phyloP scores from a whole-genome alignment of 2,888 invertebrate species.

The Halocaridina rubra region DNA sequence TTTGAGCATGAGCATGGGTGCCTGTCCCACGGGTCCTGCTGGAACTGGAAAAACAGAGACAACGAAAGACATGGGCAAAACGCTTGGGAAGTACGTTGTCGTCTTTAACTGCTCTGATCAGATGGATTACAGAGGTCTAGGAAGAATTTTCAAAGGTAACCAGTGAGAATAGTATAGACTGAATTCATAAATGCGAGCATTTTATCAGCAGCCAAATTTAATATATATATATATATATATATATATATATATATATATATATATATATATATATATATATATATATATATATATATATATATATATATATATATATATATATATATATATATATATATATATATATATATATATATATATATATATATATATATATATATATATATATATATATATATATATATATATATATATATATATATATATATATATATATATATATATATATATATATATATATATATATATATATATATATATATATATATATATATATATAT shows the following conservation, averaged over 20 bases:
- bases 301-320: not conserved
- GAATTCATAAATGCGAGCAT: too few relatives aligned
- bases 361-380: too few relatives aligned
- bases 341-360: too few relatives aligned
- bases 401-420: too few relatives aligned
- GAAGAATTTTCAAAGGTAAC: slow-evolving; percentile 63
- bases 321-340: not conserved
- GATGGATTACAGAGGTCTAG: slow-evolving; percentile 84
- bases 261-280: not conserved
- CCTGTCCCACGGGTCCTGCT: slow-evolving; percentile 95
- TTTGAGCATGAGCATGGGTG: slow-evolving; percentile 94
- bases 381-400: too few relatives aligned
- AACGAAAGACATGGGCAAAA: slow-evolving; percentile 98
- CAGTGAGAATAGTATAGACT: not conserved
- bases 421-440: too few relatives aligned
- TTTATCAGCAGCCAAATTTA: too few relatives aligned
- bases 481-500: too few relatives aligned
- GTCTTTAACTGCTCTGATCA: slow-evolving; percentile 97
- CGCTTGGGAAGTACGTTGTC: slow-evolving; percentile 91
- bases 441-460: too few relatives aligned
- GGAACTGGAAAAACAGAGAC: slow-evolving; percentile 99
- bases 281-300: slow-evolving; percentile 29
- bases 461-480: too few relatives aligned
- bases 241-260: not conserved
- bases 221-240: not conserved